phyloP scores from a whole-genome alignment of 2,888 invertebrate genomes.

The Zygaena filipendulae region DNA sequence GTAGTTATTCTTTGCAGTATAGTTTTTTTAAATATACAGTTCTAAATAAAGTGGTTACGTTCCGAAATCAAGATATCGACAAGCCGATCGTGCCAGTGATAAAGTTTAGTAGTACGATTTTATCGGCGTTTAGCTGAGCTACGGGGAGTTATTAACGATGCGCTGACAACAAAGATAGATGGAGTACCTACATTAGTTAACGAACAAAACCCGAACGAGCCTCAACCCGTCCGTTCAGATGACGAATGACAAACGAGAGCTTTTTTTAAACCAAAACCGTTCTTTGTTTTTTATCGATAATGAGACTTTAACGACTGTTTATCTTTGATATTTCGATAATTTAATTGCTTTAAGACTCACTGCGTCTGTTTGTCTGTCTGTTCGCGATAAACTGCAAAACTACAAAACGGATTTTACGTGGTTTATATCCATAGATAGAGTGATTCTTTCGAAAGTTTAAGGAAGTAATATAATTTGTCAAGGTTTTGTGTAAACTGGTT shows the following conservation, averaged over 20 bases:
- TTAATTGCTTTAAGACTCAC: no score
- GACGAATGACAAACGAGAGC: constrained; percentile 11
- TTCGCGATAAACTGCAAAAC: no score
- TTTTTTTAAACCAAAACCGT: constrained; percentile 2
- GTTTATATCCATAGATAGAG: no score
- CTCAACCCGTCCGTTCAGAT: constrained; percentile 20
- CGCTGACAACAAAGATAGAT: constrained; percentile 31
- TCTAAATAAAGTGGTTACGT: constrained; percentile 15
- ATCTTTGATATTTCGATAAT: no score
- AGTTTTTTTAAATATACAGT: no score
- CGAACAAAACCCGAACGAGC: constrained; percentile 19
- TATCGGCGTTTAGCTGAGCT: constrained; percentile 36
- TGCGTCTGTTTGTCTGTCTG: no score
- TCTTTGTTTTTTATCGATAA: constrained; percentile 8
- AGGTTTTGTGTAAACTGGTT: no score
- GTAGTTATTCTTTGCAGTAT: no score
- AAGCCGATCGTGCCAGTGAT: constrained; percentile 35
- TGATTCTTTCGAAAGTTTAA: no score
- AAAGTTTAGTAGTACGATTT: constrained; percentile 35
- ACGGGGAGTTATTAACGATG: constrained; percentile 33
- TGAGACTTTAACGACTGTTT: neutral
- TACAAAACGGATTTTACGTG: no score
- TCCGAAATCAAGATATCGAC: constrained; percentile 31
- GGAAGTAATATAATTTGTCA: no score
- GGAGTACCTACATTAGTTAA: constrained; percentile 24